Conservation (phyloP, 2,113 vertebrate species). For the Aptenodytes patagonicus region DNA sequence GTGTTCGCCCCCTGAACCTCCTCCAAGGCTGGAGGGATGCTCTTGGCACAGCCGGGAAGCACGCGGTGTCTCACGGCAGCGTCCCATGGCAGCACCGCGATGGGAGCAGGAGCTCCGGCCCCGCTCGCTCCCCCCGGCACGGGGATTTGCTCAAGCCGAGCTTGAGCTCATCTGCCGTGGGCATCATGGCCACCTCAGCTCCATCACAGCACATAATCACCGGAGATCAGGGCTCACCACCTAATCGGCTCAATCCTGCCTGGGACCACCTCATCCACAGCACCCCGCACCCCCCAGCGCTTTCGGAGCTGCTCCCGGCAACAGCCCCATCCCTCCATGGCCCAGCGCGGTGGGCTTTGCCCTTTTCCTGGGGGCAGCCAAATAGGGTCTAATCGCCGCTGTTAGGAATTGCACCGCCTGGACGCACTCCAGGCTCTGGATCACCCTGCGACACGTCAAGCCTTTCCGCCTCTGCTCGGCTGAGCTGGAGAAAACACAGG, state of each 20-base stretch:
- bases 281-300: rapidly evolving
- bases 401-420: background rate
- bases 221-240: background rate
- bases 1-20: background rate
- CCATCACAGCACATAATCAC: background rate
- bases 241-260: background rate
- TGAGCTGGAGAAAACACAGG: background rate
- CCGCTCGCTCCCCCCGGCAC: rapidly evolving
- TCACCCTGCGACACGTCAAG: background rate
- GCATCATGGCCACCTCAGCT: background rate
- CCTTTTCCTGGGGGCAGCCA: no score
- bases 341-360: background rate
- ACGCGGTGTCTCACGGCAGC: no score
- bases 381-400: rapidly evolving
- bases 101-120: background rate
- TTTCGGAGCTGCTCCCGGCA: rapidly evolving
- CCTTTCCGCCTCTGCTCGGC: background rate
- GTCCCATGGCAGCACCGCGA: rapidly evolving
- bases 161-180: background rate
- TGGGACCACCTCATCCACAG: background rate
- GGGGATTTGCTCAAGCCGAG: background rate
- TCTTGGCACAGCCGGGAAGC: rapidly evolving
- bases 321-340: rapidly evolving
- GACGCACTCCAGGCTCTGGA: background rate
- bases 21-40: background rate